Conservation (phyloP, 2,113 vertebrate species). For the Stegostoma tigrinum region DNA sequence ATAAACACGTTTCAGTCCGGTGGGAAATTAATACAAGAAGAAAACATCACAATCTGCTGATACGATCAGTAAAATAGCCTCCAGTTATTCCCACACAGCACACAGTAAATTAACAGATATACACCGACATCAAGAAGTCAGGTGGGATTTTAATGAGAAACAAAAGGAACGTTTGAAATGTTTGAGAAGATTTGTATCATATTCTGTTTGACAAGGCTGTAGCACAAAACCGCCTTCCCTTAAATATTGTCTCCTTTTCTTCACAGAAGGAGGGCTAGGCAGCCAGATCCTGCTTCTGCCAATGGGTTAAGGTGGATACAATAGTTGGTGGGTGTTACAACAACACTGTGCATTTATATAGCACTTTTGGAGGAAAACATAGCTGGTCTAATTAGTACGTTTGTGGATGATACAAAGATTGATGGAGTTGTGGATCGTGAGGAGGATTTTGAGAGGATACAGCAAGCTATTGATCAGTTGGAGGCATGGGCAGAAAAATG, state of each 20-base stretch:
- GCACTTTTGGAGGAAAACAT: too few species aligned
- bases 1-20: background rate
- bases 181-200: background rate
- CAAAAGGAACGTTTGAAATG: background rate
- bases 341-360: background rate
- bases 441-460: too few species aligned
- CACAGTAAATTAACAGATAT: constrained; percentile 18
- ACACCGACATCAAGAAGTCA: background rate
- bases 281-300: background rate
- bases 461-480: too few species aligned
- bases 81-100: background rate
- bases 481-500: too few species aligned
- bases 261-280: too few species aligned
- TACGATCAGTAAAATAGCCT: background rate
- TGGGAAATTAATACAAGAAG: constrained; percentile 20
- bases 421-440: too few species aligned
- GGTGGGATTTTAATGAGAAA: background rate
- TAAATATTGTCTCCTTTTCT: background rate
- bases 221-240: background rate
- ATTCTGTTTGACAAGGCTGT: background rate
- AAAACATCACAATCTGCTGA: constrained; percentile 14
- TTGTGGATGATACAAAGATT: too few species aligned
- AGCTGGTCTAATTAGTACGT: too few species aligned
- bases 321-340: background rate
- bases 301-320: background rate